Base-by-base conservation (phyloP, 1,140 invertebrate species). In the Aporrectodea caliginosa region DNA sequence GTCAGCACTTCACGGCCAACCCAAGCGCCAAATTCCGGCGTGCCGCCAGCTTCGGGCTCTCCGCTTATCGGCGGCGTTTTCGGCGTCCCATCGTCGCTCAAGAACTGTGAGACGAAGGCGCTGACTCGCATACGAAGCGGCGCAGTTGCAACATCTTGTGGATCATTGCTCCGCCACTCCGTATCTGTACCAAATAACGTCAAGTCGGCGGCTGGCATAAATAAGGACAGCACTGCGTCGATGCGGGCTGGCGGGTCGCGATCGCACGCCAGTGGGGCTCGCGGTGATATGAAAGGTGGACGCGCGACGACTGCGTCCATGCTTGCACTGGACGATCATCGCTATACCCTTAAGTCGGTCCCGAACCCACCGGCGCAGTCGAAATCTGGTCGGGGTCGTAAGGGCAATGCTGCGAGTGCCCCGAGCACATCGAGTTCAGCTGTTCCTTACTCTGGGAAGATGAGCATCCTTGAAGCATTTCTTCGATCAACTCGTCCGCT, bases 401-500 rank as follows among this genome's bases (percentile, higher is more conserved):
- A 35, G 35, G 29, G 29, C 75, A 27, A 22, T 2, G 43, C 27
- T 22, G 35, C 43, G 34, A 31, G 29, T 27, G 12, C 2, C 31
- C 27, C 31, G n/a, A 22, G 16, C 31, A 58, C 29, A n/a, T 58
- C 33, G 12, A 30, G 35, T 6, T 22, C 75, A n/a, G 29, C 34
- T 1, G 35, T 29, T 12, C 75, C 16, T 31, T 35, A 29, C 75
- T 12, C 33, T 1, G 35, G 35, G 14, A 76, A 76, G 43, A 76
- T 76, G 75, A 76, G 75, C 43, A 76, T 76, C 14, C 43, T 76
- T 6, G 75, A 76, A 58, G 35, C 34, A 16, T 76, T 76, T 32
- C 35, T 76, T 12, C 33, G 75, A n/a, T 32, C 75, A 2, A 76
- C 35, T 1, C 29, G 75, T 27, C 75, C 75, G 12, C 43, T 76